A percentile compares a stretch with the other conserved stretches of the same genome.
These are phyloP conservation scores for Ranitomeya imitator DNA, from an alignment of 2,113 vertebrate species.

Conservation along the genomic window DNA sequence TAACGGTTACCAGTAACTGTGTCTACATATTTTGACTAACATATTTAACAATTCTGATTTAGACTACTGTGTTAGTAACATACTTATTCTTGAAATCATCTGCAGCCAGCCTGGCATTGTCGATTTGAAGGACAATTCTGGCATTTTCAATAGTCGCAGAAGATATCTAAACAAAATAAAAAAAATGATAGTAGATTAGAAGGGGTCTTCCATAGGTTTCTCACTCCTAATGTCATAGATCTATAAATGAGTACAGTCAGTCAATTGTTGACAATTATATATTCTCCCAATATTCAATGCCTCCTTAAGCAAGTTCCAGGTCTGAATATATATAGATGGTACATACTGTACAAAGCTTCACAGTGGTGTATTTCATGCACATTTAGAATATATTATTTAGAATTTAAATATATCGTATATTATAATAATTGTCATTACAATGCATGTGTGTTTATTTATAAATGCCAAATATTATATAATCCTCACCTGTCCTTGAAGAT, in stretches of 20 bases:
- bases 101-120: conserved; percentile 79
- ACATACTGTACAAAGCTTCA: neutral
- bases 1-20: neutral
- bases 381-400: neutral
- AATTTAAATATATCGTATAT: neutral
- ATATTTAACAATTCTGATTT: neutral
- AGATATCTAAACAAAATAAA: conserved; percentile 31
- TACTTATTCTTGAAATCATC: conserved; percentile 74
- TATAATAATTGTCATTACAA: neutral
- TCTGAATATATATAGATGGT: too few species aligned
- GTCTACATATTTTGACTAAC: neutral
- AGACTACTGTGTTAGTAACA: neutral
- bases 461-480: neutral
- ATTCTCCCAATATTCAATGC: neutral
- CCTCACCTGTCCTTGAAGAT: conserved; percentile 66
- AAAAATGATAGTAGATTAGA: neutral
- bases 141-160: conserved; percentile 64
- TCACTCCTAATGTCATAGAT: neutral
- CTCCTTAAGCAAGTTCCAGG: neutral
- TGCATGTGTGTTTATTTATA: neutral
- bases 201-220: neutral
- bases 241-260: neutral
- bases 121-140: conserved; percentile 71
- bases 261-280: neutral
- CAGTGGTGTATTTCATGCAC: neutral